Evolutionary conservation across 2,888 invertebrate genomes (phyloP).

Genomic region (Drosophila leonis): DNA sequence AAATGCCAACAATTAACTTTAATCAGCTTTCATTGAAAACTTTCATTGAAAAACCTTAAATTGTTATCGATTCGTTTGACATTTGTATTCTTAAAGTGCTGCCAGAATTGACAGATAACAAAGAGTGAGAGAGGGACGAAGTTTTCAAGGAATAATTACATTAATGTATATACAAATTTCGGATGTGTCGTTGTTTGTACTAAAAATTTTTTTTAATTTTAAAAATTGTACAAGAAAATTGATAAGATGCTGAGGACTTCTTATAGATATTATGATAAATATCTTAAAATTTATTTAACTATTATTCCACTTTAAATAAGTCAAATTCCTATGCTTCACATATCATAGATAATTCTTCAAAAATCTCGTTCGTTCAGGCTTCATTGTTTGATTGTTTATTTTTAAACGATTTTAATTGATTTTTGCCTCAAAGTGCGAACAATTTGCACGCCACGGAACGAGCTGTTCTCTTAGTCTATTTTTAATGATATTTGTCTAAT

Average conservation of each 20-base stretch:
- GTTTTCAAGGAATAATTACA: not conserved
- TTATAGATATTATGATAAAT: not conserved
- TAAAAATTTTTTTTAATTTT: not conserved
- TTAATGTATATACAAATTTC: conserved; percentile 1
- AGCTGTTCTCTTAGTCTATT: not conserved
- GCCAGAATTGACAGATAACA: conserved; percentile 6
- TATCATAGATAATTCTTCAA: not conserved
- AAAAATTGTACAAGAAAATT: not conserved
- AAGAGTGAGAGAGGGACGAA: not conserved
- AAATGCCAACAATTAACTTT: conserved; percentile 9
- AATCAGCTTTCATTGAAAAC: conserved; percentile 27
- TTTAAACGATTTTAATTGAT: not conserved
- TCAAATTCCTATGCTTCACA: not conserved
- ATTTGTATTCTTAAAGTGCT: not conserved
- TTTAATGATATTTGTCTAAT: conserved; percentile 14
- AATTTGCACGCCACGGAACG: not conserved
- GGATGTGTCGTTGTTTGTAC: not conserved
- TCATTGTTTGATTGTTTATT: not conserved
- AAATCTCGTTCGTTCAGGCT: not conserved
- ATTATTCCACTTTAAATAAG: not conserved
- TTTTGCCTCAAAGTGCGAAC: not conserved
- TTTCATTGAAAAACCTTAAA: conserved; percentile 27
- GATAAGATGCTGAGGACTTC: not conserved
- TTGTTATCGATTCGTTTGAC: conserved; percentile 26
- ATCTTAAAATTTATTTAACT: not conserved